Conservation (phyloP, 2,113 vertebrate species). For the Amazona guildingii region DNA sequence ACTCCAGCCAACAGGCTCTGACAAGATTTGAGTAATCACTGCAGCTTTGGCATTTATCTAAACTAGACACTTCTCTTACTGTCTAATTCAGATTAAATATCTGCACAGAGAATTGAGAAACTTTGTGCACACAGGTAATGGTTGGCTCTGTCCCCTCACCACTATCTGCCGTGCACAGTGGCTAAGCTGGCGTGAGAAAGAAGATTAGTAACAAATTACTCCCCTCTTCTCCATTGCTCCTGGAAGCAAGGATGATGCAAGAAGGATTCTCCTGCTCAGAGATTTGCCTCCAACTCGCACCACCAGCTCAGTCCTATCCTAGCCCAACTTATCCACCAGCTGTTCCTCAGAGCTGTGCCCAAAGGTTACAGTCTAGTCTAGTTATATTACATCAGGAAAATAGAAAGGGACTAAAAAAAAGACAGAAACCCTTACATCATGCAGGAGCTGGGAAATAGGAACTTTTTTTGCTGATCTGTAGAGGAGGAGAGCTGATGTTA, state of each 20-base stretch:
- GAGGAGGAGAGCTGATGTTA: neutral
- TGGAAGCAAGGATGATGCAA: constrained; percentile 26
- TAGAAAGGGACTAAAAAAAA: neutral
- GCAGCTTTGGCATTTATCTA: neutral
- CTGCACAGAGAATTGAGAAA: neutral
- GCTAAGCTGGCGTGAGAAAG: constrained; percentile 10
- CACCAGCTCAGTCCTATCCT: neutral
- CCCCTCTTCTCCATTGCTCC: neutral
- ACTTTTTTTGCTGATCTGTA: neutral
- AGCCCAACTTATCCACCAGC: neutral
- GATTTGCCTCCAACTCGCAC: neutral
- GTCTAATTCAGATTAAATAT: neutral
- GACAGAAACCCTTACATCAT: neutral
- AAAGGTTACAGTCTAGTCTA: neutral
- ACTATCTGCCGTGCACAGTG: neutral
- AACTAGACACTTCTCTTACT: neutral
- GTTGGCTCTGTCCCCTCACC: neutral
- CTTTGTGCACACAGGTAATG: neutral
- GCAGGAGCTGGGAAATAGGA: neutral
- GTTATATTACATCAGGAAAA: neutral
- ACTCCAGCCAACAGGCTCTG: neutral
- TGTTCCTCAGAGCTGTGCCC: neutral
- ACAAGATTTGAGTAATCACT: neutral
- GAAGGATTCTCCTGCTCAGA: neutral
- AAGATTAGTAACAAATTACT: constrained; percentile 12